These are phyloP conservation scores for Leptatherina wallacei DNA, from an alignment of 2,797 vertebrate genomes.

Conservation along the genomic window DNA sequence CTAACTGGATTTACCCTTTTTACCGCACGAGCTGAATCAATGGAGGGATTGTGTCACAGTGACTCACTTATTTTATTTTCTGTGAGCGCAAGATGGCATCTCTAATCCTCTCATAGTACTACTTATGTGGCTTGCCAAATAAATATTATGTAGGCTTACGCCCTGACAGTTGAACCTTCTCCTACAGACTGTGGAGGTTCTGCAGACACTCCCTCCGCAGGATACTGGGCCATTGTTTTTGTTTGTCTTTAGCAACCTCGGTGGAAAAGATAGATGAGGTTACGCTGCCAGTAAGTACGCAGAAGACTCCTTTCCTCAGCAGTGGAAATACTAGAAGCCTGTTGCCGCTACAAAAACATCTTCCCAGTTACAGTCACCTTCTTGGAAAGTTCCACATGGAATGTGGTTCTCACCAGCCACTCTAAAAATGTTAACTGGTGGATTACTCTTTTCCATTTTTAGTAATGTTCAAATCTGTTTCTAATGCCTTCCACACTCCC, in stretches of 20 bases:
- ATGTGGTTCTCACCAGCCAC: conserved; percentile 7
- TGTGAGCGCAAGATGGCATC: conserved; percentile 42
- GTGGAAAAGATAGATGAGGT: conserved; percentile 48
- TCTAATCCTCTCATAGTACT: conserved; percentile 60
- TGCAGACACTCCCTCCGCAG: conserved; percentile 28
- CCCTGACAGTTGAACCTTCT: conserved; percentile 42
- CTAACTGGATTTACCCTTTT: conserved; percentile 57
- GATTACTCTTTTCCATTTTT: too few relatives aligned
- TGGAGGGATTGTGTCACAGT: conserved; percentile 53
- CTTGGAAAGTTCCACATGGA: conserved; percentile 54
- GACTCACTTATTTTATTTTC: conserved; percentile 58
- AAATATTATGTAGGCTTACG: conserved; percentile 31
- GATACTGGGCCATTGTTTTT: conserved; percentile 38
- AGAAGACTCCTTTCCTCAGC: conserved; percentile 29
- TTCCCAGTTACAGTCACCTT: conserved; percentile 36
- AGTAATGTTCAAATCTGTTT: not conserved
- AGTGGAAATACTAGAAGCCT: conserved; percentile 21
- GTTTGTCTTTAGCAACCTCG: conserved; percentile 40
- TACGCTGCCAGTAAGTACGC: conserved; percentile 47
- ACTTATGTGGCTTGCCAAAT: conserved; percentile 39
- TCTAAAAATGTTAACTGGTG: not conserved
- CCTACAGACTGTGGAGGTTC: conserved; percentile 24
- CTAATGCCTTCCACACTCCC: not conserved
- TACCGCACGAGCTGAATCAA: conserved; percentile 41
- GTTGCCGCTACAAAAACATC: conserved; percentile 36